Percentiles rank a stretch among this genome's conserved stretches.
Conservation (phyloP, 2,113 vertebrate species). For the Prietella phreatophila region DNA sequence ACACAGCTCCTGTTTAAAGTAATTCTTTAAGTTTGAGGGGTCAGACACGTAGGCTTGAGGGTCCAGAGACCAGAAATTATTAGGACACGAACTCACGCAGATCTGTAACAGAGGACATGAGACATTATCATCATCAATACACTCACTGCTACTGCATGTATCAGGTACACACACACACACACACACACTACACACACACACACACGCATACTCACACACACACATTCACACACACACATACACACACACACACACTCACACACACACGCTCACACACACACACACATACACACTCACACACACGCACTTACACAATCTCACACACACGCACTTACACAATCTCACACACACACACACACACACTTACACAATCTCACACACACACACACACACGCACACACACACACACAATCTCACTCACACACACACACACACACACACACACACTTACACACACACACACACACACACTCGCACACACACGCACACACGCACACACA, state of each 20-base stretch:
- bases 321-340: conserved; percentile 23
- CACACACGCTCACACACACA: background rate
- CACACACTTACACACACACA: conserved; percentile 33
- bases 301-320: too few relatives aligned
- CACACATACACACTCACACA: conserved; percentile 31
- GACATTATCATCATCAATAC: background rate
- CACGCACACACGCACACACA: too few relatives aligned
- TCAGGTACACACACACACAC: conserved; percentile 24
- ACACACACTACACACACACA: conserved; percentile 1
- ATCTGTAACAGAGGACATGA: conserved; percentile 63
- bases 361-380: too few relatives aligned
- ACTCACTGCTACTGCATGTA: background rate
- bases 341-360: too few relatives aligned
- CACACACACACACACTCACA: too few relatives aligned
- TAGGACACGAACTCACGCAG: conserved; percentile 78
- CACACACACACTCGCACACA: background rate
- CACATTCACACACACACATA: too few relatives aligned
- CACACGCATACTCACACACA: conserved; percentile 27
- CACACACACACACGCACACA: too few relatives aligned
- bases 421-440: conserved; percentile 24
- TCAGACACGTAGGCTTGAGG: fast-evolving
- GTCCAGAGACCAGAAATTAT: background rate
- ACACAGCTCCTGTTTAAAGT: conserved; percentile 67
- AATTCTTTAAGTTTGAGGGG: fast-evolving
- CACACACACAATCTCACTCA: conserved; percentile 19